phyloP scores from a whole-genome alignment of 2,888 invertebrate species.

The Yponomeuta evonymella region DNA sequence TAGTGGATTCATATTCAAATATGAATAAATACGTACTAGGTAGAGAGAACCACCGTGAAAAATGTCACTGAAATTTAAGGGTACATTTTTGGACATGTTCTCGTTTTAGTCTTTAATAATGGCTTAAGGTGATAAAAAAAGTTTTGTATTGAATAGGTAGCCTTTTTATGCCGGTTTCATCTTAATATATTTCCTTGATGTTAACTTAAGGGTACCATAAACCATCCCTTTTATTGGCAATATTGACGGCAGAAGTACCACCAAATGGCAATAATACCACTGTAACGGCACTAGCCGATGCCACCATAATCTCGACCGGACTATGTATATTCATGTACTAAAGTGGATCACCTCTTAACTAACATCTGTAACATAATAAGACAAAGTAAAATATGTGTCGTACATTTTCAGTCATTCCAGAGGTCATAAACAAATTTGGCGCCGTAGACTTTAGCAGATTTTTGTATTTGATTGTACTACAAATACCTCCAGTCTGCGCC shows the following conservation, averaged over 20 bases:
- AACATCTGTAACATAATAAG: too few species aligned
- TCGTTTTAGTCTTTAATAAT: too few species aligned
- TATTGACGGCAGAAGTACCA: not conserved
- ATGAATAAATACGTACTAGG: too few species aligned
- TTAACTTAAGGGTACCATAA: not conserved
- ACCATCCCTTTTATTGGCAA: not conserved
- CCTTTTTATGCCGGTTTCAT: not conserved
- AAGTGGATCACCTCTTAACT: too few species aligned
- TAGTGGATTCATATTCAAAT: not conserved
- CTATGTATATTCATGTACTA: not conserved
- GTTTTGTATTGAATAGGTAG: not conserved
- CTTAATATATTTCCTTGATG: not conserved
- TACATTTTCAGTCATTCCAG: too few species aligned
- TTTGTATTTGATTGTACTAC: not conserved
- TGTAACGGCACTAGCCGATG: conserved; percentile 14
- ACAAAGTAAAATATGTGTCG: too few species aligned
- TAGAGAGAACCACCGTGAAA: too few species aligned
- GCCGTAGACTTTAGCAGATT: not conserved
- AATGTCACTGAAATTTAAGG: too few species aligned
- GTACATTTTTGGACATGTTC: too few species aligned
- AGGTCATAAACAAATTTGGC: too few species aligned
- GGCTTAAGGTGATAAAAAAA: not conserved
- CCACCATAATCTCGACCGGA: not conserved
- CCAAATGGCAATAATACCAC: conserved; percentile 1
- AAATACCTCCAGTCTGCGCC: conserved; percentile 28